phyloP scores from a whole-genome alignment of 2,888 invertebrate species.

The Melanostoma mellinum region DNA sequence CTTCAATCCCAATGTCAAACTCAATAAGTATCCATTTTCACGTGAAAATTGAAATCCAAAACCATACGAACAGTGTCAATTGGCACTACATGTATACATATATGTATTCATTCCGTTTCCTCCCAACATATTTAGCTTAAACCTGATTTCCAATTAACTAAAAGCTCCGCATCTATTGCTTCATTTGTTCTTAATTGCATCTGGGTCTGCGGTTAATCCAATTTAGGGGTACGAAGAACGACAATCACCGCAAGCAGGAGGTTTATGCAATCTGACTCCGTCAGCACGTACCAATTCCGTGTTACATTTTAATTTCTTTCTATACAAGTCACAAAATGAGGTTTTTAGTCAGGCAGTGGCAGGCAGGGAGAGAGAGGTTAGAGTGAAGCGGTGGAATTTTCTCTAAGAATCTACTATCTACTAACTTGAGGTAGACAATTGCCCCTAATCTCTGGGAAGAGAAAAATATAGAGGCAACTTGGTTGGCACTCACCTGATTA shows the following conservation, averaged over 20 bases:
- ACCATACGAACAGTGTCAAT: constrained; percentile 17
- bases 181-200: constrained; percentile 69
- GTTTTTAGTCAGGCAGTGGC: constrained; percentile 15
- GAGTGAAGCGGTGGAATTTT: neutral
- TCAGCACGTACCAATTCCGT: constrained; percentile 61
- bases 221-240: constrained; percentile 56
- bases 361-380: neutral
- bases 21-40: neutral
- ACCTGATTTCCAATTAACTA: constrained; percentile 70
- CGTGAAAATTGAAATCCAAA: constrained; percentile 32
- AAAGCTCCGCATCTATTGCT: constrained; percentile 63
- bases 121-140: constrained; percentile 36
- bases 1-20: neutral
- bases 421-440: constrained; percentile 56
- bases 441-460: constrained; percentile 54
- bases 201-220: constrained; percentile 69
- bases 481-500: constrained; percentile 71
- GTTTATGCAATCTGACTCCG: constrained; percentile 49
- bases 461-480: constrained; percentile 52
- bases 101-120: neutral
- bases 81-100: constrained; percentile 6
- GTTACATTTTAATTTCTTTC: constrained; percentile 72
- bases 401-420: constrained; percentile 32
- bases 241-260: constrained; percentile 15
- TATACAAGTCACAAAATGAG: constrained; percentile 64